A percentile compares a stretch with the other conserved stretches of the same genome.
Conservation (phyloP, 2,888 invertebrate genomes). For the Erynnis tages region DNA sequence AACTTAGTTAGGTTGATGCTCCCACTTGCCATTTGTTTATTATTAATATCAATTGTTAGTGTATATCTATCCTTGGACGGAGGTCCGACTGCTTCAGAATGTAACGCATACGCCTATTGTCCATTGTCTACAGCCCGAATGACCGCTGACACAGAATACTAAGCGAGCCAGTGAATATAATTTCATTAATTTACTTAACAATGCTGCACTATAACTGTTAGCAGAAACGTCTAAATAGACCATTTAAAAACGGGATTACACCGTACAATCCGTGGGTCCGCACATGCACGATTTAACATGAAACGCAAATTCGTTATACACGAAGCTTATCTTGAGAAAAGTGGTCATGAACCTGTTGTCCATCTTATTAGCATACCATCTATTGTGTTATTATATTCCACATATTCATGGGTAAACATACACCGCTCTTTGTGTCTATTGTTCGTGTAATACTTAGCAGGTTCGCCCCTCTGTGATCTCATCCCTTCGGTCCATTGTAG, state of each 20-base stretch:
- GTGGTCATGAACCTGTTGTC: constrained; percentile 73
- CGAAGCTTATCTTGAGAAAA: constrained; percentile 75
- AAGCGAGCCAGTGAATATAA: constrained; percentile 50
- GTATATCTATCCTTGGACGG: constrained; percentile 6
- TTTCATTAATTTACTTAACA: constrained; percentile 70
- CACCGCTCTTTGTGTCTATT: constrained; percentile 73
- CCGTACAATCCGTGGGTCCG: constrained; percentile 46
- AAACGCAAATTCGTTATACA: constrained; percentile 81
- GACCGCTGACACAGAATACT: constrained; percentile 30
- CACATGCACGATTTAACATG: constrained; percentile 76
- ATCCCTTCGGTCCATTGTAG: constrained; percentile 63
- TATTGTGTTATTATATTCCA: constrained; percentile 68
- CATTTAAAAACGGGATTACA: constrained; percentile 71
- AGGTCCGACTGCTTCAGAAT: constrained; percentile 10
- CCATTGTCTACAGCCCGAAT: constrained; percentile 27
- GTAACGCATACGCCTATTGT: constrained; percentile 25
- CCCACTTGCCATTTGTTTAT: too few relatives aligned
- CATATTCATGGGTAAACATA: constrained; percentile 81
- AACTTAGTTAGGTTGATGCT: too few relatives aligned
- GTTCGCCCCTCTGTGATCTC: constrained; percentile 73
- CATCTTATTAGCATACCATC: constrained; percentile 71
- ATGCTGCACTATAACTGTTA: constrained; percentile 55
- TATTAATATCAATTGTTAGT: not conserved
- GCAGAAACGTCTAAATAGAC: constrained; percentile 73
- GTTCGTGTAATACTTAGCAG: constrained; percentile 75